phyloP scores from a whole-genome alignment of 1,140 invertebrate genomes.

The Acromyrmex heyeri region DNA sequence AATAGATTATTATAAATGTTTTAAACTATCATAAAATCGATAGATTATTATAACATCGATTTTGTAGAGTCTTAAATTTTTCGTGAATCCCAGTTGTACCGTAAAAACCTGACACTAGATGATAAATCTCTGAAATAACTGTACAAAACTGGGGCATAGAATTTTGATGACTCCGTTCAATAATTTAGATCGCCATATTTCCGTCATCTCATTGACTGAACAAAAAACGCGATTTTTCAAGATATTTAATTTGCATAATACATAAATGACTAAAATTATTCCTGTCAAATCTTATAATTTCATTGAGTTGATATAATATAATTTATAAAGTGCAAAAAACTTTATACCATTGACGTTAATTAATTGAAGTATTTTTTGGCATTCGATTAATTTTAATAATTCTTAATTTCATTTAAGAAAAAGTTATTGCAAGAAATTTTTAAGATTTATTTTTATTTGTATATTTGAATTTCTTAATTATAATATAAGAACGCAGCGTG shows the following conservation, averaged over 20 bases:
- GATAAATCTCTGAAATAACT: not conserved
- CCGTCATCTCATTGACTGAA: slow-evolving; percentile 14
- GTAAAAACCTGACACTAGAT: not conserved
- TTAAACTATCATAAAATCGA: not conserved
- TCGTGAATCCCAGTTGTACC: not conserved
- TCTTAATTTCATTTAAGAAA: not conserved
- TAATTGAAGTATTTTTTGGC: not conserved
- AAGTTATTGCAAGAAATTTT: not conserved
- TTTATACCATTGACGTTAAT: not conserved
- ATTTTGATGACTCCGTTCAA: slow-evolving; percentile 21
- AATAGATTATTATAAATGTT: not conserved
- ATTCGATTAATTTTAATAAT: not conserved
- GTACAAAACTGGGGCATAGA: not conserved
- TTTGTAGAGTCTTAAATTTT: too few species aligned
- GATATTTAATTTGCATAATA: not conserved
- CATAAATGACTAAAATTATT: not conserved
- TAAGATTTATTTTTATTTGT: not conserved
- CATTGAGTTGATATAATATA: not conserved
- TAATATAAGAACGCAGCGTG: not conserved
- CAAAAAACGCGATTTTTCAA: slow-evolving; percentile 46
- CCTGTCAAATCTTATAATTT: not conserved
- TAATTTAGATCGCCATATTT: slow-evolving; percentile 38
- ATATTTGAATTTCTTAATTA: slow-evolving; percentile 6
- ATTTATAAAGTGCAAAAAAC: not conserved
- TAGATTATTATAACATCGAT: too few species aligned